phyloP scores from a whole-genome alignment of 2,888 invertebrate genomes.

The Rhodophaea formosa region DNA sequence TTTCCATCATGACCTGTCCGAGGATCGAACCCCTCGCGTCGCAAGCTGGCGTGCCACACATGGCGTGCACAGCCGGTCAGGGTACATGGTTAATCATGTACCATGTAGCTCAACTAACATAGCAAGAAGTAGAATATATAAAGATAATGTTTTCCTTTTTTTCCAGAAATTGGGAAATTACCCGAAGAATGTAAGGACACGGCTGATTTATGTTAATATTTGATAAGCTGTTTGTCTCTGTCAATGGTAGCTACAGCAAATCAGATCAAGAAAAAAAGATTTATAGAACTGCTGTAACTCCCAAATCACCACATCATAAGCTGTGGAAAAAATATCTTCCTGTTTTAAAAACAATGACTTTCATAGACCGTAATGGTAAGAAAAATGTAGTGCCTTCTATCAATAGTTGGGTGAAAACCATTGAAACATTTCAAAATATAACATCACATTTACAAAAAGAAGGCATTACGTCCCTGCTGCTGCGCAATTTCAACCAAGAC shows the following conservation, averaged over 20 bases:
- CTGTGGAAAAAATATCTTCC: constrained; percentile 23
- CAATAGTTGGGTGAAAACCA: constrained; percentile 27
- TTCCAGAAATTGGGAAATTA: constrained; percentile 16
- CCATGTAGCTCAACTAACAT: too few relatives aligned
- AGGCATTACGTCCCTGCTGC: constrained; percentile 19
- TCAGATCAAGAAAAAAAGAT: constrained; percentile 20
- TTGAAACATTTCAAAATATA: constrained; percentile 20
- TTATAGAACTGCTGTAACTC: constrained; percentile 25
- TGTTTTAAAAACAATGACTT: constrained; percentile 26
- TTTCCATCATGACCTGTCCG: too few relatives aligned
- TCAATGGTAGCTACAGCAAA: constrained; percentile 20
- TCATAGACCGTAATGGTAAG: constrained; percentile 5
- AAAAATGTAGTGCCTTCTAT: constrained; percentile 22
- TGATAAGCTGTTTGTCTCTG: constrained; percentile 21
- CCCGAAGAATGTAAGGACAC: constrained; percentile 17
- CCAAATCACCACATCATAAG: constrained; percentile 24
- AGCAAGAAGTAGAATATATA: too few relatives aligned
- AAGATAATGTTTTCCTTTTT: too few relatives aligned
- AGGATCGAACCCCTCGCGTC: too few relatives aligned
- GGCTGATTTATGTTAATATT: constrained; percentile 22
- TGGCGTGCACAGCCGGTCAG: too few relatives aligned
- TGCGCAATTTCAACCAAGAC: constrained; percentile 26
- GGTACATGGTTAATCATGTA: too few relatives aligned
- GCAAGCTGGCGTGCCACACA: too few relatives aligned
- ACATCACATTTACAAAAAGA: constrained; percentile 1